A percentile compares a stretch with the other conserved stretches of the same genome.
Evolutionary conservation across 2,797 vertebrate genomes (phyloP).

Genomic region (Pogonophryne albipinna): DNA sequence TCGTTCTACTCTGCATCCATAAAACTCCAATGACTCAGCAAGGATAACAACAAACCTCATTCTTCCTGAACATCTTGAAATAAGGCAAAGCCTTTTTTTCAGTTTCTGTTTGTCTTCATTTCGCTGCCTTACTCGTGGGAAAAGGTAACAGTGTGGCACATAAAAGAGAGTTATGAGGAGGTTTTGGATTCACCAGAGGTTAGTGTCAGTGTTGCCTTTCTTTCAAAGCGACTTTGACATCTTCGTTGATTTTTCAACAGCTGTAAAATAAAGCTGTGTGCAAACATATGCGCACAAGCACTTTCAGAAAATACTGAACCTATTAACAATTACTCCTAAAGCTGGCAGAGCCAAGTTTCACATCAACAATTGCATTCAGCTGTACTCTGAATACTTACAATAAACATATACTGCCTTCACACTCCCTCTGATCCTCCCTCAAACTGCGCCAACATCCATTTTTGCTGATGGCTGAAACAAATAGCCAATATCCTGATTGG

Average conservation of each 20-base stretch:
- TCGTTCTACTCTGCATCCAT: conserved; percentile 11
- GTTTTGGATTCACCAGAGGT: conserved; percentile 73
- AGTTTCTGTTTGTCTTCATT: conserved; percentile 21
- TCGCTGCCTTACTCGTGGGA: conserved; percentile 59
- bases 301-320: conserved; percentile 53
- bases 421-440: conserved; percentile 16
- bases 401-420: conserved; percentile 33
- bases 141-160: conserved; percentile 75
- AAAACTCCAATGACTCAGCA: conserved; percentile 32
- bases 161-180: conserved; percentile 84
- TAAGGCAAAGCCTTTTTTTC: conserved; percentile 21
- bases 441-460: neutral
- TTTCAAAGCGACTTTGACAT: conserved; percentile 78
- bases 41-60: conserved; percentile 11
- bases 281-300: conserved; percentile 45
- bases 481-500: conserved; percentile 1
- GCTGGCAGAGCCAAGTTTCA: conserved; percentile 31
- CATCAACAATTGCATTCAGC: conserved; percentile 45
- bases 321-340: conserved; percentile 19
- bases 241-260: conserved; percentile 71
- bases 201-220: conserved; percentile 80
- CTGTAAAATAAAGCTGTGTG: conserved; percentile 68
- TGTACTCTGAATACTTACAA: conserved; percentile 47
- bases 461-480: conserved; percentile 1
- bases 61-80: conserved; percentile 27